Conservation (phyloP, 2,797 vertebrate genomes). For the Valencia hispanica region DNA sequence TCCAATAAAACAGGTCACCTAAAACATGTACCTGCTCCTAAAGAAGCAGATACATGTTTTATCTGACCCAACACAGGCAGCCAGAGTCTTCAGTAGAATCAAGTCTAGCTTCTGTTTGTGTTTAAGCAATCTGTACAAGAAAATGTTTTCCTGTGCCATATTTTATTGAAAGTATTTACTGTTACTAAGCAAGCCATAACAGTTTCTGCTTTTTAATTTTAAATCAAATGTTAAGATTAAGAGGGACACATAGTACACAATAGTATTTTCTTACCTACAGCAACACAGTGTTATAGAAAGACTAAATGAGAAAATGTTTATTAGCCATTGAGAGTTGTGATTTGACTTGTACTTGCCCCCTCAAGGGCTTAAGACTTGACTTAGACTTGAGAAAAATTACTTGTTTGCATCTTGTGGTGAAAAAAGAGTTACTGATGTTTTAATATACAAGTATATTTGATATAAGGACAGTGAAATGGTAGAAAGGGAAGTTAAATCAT, state of each 20-base stretch:
- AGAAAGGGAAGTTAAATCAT: neutral
- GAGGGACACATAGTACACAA: neutral
- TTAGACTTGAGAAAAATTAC: neutral
- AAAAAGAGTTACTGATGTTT: neutral
- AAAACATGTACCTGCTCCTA: neutral
- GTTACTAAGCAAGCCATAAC: neutral
- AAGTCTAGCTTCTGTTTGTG: neutral
- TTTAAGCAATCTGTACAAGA: neutral
- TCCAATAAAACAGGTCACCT: neutral
- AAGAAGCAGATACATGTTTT: too few species aligned
- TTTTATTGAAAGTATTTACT: neutral
- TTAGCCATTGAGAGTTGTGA: neutral
- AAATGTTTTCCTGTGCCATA: too few species aligned
- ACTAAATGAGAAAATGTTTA: neutral
- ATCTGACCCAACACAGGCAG: neutral
- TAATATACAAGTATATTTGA: neutral
- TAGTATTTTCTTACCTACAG: neutral
- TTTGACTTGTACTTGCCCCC: neutral
- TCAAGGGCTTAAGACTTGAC: neutral
- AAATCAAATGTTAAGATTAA: neutral
- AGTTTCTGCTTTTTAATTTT: neutral
- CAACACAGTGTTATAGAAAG: neutral
- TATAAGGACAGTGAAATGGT: conserved; percentile 3
- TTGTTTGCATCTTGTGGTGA: neutral
- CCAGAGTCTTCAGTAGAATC: neutral